Conservation (phyloP, 2,113 vertebrate species). For the Lepidothrix coronata region DNA sequence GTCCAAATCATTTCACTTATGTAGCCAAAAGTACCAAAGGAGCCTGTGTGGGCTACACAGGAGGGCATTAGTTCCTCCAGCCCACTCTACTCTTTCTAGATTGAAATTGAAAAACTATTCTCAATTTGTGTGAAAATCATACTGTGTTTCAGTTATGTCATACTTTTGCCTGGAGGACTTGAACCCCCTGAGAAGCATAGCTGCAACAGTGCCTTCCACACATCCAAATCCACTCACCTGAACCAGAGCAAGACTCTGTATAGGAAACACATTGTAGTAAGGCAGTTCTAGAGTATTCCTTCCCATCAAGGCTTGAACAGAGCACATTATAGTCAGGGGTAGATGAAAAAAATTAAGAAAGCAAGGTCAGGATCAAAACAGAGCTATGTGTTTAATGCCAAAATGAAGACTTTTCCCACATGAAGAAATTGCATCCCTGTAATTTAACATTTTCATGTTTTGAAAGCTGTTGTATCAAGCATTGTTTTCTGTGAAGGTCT, state of each 20-base stretch:
- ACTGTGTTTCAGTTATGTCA: background rate
- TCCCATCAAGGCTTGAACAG: background rate
- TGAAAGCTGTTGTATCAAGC: background rate
- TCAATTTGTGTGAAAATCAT: background rate
- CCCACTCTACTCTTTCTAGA: background rate
- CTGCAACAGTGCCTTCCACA: background rate
- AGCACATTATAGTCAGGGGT: background rate
- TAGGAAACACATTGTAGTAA: background rate
- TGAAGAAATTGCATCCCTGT: background rate
- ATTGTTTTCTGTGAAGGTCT: background rate
- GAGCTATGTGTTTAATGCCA: background rate
- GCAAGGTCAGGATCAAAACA: background rate
- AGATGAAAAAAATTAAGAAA: slow-evolving; percentile 1
- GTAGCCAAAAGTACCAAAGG: background rate
- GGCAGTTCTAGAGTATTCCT: background rate
- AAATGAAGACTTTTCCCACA: background rate
- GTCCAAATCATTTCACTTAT: background rate
- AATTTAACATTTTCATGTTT: background rate
- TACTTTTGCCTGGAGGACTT: background rate
- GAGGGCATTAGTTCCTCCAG: background rate
- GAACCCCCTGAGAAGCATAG: background rate
- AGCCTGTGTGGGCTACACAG: background rate
- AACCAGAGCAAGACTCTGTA: background rate
- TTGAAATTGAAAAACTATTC: background rate
- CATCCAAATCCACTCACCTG: background rate